Base-by-base conservation (phyloP, 2,113 vertebrate species). In the Sturnus vulgaris region DNA sequence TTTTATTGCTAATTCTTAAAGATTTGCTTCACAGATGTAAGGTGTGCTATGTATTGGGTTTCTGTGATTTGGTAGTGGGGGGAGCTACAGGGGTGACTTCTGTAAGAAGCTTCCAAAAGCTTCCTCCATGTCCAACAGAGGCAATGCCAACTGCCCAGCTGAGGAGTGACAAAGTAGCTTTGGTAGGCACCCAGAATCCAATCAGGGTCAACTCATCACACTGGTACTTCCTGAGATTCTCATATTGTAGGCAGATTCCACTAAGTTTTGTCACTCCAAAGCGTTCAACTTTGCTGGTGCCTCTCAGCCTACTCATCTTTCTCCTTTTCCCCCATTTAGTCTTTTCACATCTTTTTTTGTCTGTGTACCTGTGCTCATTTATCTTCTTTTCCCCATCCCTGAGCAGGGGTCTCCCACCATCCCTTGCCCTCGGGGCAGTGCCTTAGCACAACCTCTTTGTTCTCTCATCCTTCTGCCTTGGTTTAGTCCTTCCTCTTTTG, bases 381-480 rank as follows among this genome's bases (percentile, higher is more conserved):
- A 37, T 66, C 42, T 80, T 83, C 37, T 77, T 70, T 78, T 7
- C 39, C 5, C 13, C 21, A 50, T 20, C 28, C 25, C 21, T 73
- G 73, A 13, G 39, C 46, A 83, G 55, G 73, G 15, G 6, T 73
- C 8, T 86, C 42, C 14, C 25, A 69, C 33, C 33, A 24, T 68
- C 82, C n/a, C 8, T 87, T 75, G 14, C 8, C 40, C 15, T 49
- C 0, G 0, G 20, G 37, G 16, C 22, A 60, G 11, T 8, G 3
- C 13, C 44, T 60, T 59, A 60, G 23, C 37, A 53, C 0, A 2
- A 5, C 21, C 12, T 76, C 46, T 80, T 80, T 82, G n/a, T 69
- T 78, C 33, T 79, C 47, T 60, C 44, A 55, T 44, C 25, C 22
- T 79, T 42, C 63, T 80, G 15, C 30, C 31, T 52, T 44, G 5